A percentile compares a stretch with the other conserved stretches of the same genome.
phyloP scores from a whole-genome alignment of 2,797 vertebrate genomes.

The Poecilia picta region DNA sequence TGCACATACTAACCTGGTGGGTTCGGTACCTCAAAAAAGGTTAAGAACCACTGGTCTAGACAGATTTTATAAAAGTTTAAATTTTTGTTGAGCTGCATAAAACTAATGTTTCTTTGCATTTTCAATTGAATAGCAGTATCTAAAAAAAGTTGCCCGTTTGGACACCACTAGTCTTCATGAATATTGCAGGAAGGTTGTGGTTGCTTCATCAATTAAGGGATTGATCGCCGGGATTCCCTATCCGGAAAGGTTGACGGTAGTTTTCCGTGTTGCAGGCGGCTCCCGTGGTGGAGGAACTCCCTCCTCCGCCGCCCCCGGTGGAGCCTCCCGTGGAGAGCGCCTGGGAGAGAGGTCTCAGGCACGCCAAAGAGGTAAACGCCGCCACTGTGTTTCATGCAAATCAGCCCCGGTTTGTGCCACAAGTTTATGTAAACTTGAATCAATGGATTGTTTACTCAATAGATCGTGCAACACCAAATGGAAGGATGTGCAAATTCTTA shows the following conservation, averaged over 20 bases:
- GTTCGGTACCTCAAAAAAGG: no score
- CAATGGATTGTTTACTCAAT: neutral
- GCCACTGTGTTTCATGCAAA: neutral
- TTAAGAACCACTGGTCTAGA: no score
- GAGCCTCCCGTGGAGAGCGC: constrained; percentile 97
- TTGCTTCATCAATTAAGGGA: neutral
- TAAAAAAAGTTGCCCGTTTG: no score
- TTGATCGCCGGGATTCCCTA: neutral
- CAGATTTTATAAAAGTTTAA: no score
- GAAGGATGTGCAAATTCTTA: neutral
- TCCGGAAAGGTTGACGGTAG: neutral
- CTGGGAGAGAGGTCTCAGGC: constrained; percentile 96
- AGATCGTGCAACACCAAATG: neutral
- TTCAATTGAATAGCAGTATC: no score
- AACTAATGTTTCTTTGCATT: no score
- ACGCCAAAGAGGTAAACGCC: constrained; percentile 92
- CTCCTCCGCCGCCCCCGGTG: constrained; percentile 90
- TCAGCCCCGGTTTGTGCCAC: neutral
- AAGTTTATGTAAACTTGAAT: neutral
- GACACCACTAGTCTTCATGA: neutral
- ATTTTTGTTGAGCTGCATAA: no score
- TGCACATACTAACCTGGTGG: no score
- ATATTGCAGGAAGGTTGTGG: neutral
- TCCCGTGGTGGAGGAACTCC: constrained; percentile 91
- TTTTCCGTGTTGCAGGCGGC: constrained; percentile 61